Percentiles rank a stretch among this genome's conserved stretches.
Evolutionary conservation across 2,113 vertebrate genomes (phyloP).

Genomic region (Puntigrus tetrazona): DNA sequence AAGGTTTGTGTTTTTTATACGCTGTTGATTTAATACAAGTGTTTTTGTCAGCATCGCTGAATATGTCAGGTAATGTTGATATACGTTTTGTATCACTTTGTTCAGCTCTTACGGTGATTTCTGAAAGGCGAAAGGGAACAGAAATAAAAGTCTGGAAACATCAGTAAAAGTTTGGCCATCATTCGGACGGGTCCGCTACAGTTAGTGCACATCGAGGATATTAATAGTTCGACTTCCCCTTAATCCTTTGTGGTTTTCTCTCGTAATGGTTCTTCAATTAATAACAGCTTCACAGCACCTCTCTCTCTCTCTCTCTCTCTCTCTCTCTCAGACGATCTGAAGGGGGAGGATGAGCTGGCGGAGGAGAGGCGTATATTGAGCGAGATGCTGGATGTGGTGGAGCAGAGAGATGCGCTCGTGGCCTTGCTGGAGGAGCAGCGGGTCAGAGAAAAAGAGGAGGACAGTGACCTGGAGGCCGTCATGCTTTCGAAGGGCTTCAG

Average conservation of each 20-base stretch:
- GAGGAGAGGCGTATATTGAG: constrained; percentile 91
- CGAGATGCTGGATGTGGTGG: constrained; percentile 95
- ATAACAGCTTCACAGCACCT: not conserved
- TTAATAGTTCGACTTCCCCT: not conserved
- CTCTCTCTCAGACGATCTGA: constrained; percentile 83
- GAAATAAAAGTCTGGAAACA: no score
- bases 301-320: not conserved
- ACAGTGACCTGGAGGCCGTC: constrained; percentile 85
- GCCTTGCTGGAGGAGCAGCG: constrained; percentile 90
- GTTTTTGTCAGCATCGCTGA: no score
- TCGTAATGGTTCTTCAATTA: not conserved
- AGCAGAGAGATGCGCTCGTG: constrained; percentile 90
- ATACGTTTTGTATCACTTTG: no score
- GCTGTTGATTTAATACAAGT: no score
- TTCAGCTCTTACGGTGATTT: no score
- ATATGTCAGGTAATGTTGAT: no score
- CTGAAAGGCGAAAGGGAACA: no score
- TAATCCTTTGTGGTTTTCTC: not conserved
- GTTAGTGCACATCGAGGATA: constrained; percentile 64
- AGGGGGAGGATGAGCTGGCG: constrained; percentile 83
- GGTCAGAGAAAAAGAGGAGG: constrained; percentile 84
- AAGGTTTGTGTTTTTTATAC: no score
- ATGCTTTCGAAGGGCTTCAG: constrained; percentile 86
- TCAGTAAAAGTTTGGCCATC: no score
- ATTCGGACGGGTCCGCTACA: no score